These are phyloP conservation scores for Ptiloglossa arizonensis DNA, from an alignment of 1,140 invertebrate genomes.

Conservation along the genomic window DNA sequence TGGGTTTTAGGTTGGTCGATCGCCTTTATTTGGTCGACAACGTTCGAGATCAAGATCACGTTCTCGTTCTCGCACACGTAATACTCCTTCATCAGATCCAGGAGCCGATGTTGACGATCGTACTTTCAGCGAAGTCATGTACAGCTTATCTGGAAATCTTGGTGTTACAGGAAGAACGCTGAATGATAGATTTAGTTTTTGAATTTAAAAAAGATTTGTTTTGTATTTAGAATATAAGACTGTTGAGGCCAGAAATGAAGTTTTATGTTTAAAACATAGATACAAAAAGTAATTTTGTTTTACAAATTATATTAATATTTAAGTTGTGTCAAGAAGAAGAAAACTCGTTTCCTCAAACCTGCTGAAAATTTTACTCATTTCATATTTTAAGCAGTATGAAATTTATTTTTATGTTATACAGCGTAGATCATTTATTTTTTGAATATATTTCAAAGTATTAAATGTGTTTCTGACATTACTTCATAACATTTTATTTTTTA, in stretches of 20 bases:
- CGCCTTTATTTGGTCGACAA: slow-evolving; percentile 60
- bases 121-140: slow-evolving; percentile 78
- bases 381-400: slow-evolving; percentile 1
- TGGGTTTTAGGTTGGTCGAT: slow-evolving; percentile 57
- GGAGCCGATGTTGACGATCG: slow-evolving; percentile 73
- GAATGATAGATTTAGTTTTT: slow-evolving; percentile 79
- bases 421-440: slow-evolving; percentile 17
- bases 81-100: slow-evolving; percentile 51
- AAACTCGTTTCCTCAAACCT: slow-evolving; percentile 7
- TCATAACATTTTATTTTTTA: not conserved
- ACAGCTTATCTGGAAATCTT: slow-evolving; percentile 73
- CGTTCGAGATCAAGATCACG: slow-evolving; percentile 73
- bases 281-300: slow-evolving; percentile 3
- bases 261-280: slow-evolving; percentile 39
- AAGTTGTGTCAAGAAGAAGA: slow-evolving; percentile 5
- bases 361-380: slow-evolving; percentile 5
- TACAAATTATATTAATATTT: slow-evolving; percentile 31
- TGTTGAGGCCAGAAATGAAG: slow-evolving; percentile 50
- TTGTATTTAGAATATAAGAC: slow-evolving; percentile 63
- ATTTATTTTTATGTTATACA: slow-evolving; percentile 24
- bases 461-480: not conserved
- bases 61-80: slow-evolving; percentile 74
- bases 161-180: slow-evolving; percentile 78
- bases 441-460: slow-evolving; percentile 4
- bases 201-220: slow-evolving; percentile 56